Base-by-base conservation (phyloP, 2,888 invertebrate genomes). In the Parascotia fuliginaria region DNA sequence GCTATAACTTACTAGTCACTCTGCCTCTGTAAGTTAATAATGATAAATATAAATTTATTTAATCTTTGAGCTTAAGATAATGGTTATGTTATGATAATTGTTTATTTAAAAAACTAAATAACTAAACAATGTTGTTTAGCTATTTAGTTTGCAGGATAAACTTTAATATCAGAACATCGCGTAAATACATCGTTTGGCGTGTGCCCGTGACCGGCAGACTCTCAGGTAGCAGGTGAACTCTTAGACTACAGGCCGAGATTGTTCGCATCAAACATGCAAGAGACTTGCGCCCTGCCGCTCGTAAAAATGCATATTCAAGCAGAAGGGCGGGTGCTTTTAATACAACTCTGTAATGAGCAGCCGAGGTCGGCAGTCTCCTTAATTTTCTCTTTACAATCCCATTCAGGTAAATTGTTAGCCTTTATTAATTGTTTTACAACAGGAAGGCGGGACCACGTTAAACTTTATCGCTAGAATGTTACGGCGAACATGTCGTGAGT, bases 241-340 rank as follows among this genome's bases (percentile, higher is more conserved):
- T 28, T 28, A 0, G 46, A 52, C 39, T 50, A 24, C 24, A 16
- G 58, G 79, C 89, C 62, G 90, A 86, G 91, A 91, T 92, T 91
- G 82, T 65, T 59, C 79, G 65, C 87, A 92, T 92, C 86, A 91
- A 92, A 91, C 75, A 85, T 92, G 85, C 87, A 92, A 65, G 83
- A 84, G 44, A 69, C 38, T 55, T 65, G 60, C 76, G 79, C 86
- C 84, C 83, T 63, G 71, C 63, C 62, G 83, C 81, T 86, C 91
- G 86, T 92, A 92, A 92, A 92, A 91, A 91, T 92, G 87, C 90
- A 92, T 92, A 92, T 90, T 92, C 84, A 87, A 89, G 77, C 76
- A 81, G 80, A 82, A 79, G 81, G 80, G 82, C 71, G 72, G 73
- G 73, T 65, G 85, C 92, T 86, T 91, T 92, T 92, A 92, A 92